phyloP scores from a whole-genome alignment of 1,140 invertebrate species.

The Agraylea sexmaculata region DNA sequence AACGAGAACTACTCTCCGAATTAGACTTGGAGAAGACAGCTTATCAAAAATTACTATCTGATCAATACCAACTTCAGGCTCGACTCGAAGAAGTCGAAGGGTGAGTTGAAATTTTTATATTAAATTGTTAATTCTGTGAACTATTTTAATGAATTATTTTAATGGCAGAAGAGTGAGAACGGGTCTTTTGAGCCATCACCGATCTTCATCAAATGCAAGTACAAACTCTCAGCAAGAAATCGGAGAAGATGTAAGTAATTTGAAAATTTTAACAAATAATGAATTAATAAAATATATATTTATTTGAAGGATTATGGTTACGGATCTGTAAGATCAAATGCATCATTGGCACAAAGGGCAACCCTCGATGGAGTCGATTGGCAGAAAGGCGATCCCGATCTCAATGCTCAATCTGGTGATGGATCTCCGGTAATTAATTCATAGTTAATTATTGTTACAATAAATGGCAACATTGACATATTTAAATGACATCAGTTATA shows the following conservation, averaged over 20 bases:
- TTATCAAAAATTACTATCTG: slow-evolving; percentile 72
- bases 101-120: slow-evolving; percentile 18
- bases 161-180: too few species aligned
- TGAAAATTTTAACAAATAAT: neutral
- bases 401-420: too few species aligned
- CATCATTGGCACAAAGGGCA: slow-evolving; percentile 37
- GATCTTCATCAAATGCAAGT: slow-evolving; percentile 44
- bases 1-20: slow-evolving; percentile 55
- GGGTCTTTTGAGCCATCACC: slow-evolving; percentile 34
- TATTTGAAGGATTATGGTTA: slow-evolving; percentile 55
- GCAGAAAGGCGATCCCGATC: too few species aligned
- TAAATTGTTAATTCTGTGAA: too few species aligned
- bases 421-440: too few species aligned
- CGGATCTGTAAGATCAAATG: slow-evolving; percentile 57
- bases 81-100: slow-evolving; percentile 30
- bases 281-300: neutral
- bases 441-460: too few species aligned
- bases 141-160: too few species aligned
- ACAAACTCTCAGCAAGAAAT: slow-evolving; percentile 34
- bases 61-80: slow-evolving; percentile 63
- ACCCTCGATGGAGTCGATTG: slow-evolving; percentile 45
- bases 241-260: slow-evolving; percentile 33
- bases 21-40: slow-evolving; percentile 68
- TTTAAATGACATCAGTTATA: too few species aligned
- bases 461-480: too few species aligned